A percentile compares a stretch with the other conserved stretches of the same genome.
phyloP scores from a whole-genome alignment of 2,888 invertebrate genomes.

The Temnothorax unifasciatus region DNA sequence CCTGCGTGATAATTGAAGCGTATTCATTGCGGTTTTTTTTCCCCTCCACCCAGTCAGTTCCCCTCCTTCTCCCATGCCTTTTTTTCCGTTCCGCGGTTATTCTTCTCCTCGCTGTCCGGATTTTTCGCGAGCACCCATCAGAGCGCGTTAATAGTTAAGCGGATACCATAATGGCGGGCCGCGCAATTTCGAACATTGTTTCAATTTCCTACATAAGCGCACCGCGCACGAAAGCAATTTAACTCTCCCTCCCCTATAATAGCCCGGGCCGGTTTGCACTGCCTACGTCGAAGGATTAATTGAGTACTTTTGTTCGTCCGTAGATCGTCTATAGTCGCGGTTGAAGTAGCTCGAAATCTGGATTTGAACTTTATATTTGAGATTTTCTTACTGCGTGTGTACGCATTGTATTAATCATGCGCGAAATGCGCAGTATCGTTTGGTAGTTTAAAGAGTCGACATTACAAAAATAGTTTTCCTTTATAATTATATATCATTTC shows the following conservation, averaged over 20 bases:
- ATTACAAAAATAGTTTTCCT: background rate
- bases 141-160: constrained; percentile 78
- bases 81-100: constrained; percentile 23
- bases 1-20: constrained; percentile 76
- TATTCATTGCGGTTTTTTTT: constrained; percentile 68
- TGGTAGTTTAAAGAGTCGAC: background rate
- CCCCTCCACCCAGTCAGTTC: constrained; percentile 13
- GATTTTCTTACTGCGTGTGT: background rate
- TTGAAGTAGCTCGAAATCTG: constrained; percentile 14
- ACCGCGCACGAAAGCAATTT: constrained; percentile 75
- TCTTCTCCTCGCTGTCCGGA: constrained; percentile 20
- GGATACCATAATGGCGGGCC: constrained; percentile 70
- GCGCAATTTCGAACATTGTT: constrained; percentile 78
- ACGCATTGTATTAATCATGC: background rate
- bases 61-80: constrained; percentile 21
- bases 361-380: constrained; percentile 17
- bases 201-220: constrained; percentile 74
- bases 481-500: background rate
- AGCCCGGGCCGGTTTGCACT: constrained; percentile 43
- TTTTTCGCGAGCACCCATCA: constrained; percentile 56
- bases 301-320: constrained; percentile 61
- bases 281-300: constrained; percentile 62
- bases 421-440: background rate
- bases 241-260: constrained; percentile 56
- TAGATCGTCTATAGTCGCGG: constrained; percentile 1